Conservation (phyloP, 2,888 invertebrate genomes). For the Torymus aiolomorphi region DNA sequence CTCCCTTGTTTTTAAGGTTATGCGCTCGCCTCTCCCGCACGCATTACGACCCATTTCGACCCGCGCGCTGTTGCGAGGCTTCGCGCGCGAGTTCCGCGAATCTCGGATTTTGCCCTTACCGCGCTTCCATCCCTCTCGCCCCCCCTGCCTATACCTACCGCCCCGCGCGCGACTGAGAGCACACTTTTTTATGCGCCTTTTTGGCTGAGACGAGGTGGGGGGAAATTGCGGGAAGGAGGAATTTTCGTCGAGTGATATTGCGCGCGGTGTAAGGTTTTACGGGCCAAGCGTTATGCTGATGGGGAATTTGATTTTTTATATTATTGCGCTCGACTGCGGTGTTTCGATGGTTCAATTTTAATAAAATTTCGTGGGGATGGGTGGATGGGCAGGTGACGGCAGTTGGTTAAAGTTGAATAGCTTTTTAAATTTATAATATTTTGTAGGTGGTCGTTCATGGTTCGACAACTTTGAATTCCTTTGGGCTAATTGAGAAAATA, state of each 20-base stretch:
- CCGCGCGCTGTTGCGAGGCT: conserved; percentile 48
- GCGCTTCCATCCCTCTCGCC: neutral
- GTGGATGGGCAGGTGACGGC: too few species aligned
- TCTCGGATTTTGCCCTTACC: conserved; percentile 66
- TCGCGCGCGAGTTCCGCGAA: conserved; percentile 69
- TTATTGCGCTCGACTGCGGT: too few species aligned
- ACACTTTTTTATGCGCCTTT: conserved; percentile 37
- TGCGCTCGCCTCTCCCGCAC: conserved; percentile 66
- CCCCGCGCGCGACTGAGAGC: conserved; percentile 10
- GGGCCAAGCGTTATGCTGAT: conserved; percentile 8
- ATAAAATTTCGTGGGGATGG: too few species aligned
- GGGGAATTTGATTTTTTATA: neutral
- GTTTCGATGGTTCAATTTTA: too few species aligned
- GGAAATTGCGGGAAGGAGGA: conserved; percentile 1
- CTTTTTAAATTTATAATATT: too few species aligned
- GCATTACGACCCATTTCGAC: conserved; percentile 72
- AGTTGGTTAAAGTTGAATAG: too few species aligned
- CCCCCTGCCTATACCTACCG: neutral
- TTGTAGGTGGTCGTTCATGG: too few species aligned
- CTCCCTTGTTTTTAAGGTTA: conserved; percentile 72
- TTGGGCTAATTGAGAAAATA: too few species aligned
- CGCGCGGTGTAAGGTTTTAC: conserved; percentile 24
- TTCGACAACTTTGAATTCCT: too few species aligned
- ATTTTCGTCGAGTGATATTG: conserved; percentile 40
- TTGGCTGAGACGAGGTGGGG: neutral